Percentiles rank a stretch among this genome's conserved stretches.
Evolutionary conservation across 2,888 invertebrate genomes (phyloP).

Genomic region (Sinotaia quadrata): DNA sequence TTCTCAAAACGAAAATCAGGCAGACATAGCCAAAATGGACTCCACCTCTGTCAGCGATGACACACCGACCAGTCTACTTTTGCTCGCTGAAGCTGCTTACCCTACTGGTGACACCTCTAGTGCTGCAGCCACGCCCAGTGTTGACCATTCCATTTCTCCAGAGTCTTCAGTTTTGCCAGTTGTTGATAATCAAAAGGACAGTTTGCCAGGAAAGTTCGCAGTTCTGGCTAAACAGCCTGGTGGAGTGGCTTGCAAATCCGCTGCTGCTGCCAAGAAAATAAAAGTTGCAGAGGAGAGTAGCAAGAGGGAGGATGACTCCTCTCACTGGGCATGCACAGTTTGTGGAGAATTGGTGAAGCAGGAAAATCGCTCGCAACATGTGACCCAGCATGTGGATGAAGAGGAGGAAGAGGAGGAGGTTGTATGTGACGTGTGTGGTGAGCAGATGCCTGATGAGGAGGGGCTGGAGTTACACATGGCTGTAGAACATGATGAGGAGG

Average conservation of each 20-base stretch:
- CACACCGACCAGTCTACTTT: constrained; percentile 20
- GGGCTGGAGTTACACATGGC: constrained; percentile 27
- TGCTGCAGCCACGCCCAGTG: background rate
- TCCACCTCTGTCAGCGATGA: background rate
- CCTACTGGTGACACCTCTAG: background rate
- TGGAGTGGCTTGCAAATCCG: too few species aligned
- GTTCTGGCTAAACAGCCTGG: background rate
- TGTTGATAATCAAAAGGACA: background rate
- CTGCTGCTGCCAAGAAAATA: background rate
- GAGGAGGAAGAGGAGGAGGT: constrained; percentile 25
- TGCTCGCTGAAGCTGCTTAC: constrained; percentile 26
- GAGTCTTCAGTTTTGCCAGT: background rate
- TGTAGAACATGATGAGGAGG: constrained; percentile 27
- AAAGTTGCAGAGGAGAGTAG: background rate
- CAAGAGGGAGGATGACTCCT: background rate
- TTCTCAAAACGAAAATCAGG: too few species aligned
- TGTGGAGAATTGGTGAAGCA: constrained; percentile 16
- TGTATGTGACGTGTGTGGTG: constrained; percentile 20
- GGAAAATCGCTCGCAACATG: constrained; percentile 11
- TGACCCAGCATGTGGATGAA: constrained; percentile 13
- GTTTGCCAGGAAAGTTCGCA: background rate
- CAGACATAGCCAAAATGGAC: background rate
- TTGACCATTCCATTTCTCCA: background rate
- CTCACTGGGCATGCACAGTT: constrained; percentile 23
- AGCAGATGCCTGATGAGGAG: constrained; percentile 17